Conservation (phyloP, 2,888 invertebrate genomes). For the Conomelus anceps region DNA sequence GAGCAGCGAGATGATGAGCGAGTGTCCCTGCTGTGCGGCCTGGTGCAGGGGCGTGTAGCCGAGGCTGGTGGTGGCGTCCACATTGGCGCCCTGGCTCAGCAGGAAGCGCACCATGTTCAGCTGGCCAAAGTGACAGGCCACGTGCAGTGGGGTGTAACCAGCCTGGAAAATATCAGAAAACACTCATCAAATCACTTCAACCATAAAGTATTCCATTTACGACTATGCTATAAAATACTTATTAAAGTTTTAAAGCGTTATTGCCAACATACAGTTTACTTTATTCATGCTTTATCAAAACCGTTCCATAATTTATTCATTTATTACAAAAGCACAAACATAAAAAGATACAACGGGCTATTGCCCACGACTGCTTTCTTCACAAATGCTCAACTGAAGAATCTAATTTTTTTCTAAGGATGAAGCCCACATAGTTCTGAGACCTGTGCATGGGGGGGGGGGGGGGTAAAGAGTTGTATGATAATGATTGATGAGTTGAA, state of each 20-base stretch:
- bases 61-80: constrained; percentile 67
- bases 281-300: too few species aligned
- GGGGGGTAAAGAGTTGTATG: too few species aligned
- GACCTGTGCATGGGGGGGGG: too few species aligned
- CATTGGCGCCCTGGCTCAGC: constrained; percentile 81
- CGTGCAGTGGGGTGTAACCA: constrained; percentile 93
- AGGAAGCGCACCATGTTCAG: constrained; percentile 84
- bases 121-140: constrained; percentile 95
- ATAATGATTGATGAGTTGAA: too few species aligned
- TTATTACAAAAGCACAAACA: too few species aligned
- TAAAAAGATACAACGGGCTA: too few species aligned
- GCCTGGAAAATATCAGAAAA: constrained; percentile 44
- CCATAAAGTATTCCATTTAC: not conserved
- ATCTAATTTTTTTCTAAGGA: too few species aligned
- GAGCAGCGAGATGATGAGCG: constrained; percentile 84
- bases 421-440: too few species aligned
- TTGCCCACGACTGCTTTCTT: too few species aligned
- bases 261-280: too few species aligned
- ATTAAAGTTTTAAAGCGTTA: not conserved
- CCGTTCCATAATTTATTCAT: too few species aligned
- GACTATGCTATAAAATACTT: not conserved
- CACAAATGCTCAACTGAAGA: too few species aligned
- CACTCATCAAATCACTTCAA: not conserved
- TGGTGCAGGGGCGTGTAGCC: constrained; percentile 96
- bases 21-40: constrained; percentile 97